A percentile compares a stretch with the other conserved stretches of the same genome.
phyloP scores from a whole-genome alignment of 2,797 vertebrate genomes.

The Limosa lapponica region DNA sequence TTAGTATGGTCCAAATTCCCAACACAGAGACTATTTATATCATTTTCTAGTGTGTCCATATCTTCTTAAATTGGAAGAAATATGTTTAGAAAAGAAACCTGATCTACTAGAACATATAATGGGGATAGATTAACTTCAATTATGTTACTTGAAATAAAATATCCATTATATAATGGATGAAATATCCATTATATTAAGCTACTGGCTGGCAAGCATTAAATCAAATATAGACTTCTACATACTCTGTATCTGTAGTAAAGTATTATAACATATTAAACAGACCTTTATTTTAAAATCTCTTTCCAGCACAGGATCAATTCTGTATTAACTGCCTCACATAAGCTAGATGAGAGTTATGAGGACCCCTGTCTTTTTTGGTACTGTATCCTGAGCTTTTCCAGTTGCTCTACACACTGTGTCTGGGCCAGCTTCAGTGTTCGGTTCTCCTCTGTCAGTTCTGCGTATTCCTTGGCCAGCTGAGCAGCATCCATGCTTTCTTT shows the following conservation, averaged over 20 bases:
- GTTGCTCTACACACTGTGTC: conserved; percentile 88
- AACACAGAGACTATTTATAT: conserved; percentile 65
- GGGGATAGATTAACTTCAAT: conserved; percentile 65
- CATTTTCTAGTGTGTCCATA: conserved; percentile 52
- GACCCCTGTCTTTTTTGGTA: conserved; percentile 88
- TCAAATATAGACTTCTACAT: conserved; percentile 60
- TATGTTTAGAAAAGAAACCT: conserved; percentile 69
- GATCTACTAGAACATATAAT: conserved; percentile 67
- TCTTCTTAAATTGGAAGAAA: conserved; percentile 70
- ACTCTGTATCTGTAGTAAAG: conserved; percentile 57
- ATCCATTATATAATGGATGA: conserved; percentile 71
- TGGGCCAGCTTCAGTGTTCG: conserved; percentile 88
- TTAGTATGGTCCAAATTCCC: conserved; percentile 61
- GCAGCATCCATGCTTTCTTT: conserved; percentile 88
- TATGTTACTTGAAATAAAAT: conserved; percentile 73
- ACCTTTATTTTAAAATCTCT: conserved; percentile 58
- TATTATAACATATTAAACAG: conserved; percentile 54
- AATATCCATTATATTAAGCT: conserved; percentile 73
- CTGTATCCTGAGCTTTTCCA: conserved; percentile 90
- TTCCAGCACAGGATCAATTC: conserved; percentile 32
- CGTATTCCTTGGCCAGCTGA: conserved; percentile 90
- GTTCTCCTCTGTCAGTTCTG: conserved; percentile 92
- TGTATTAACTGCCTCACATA: conserved; percentile 3
- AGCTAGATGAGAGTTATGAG: conserved; percentile 82
- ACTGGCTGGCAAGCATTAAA: conserved; percentile 64